A percentile compares a stretch with the other conserved stretches of the same genome.
Conservation (phyloP, 2,888 invertebrate species). For the Apoderus coryli region DNA sequence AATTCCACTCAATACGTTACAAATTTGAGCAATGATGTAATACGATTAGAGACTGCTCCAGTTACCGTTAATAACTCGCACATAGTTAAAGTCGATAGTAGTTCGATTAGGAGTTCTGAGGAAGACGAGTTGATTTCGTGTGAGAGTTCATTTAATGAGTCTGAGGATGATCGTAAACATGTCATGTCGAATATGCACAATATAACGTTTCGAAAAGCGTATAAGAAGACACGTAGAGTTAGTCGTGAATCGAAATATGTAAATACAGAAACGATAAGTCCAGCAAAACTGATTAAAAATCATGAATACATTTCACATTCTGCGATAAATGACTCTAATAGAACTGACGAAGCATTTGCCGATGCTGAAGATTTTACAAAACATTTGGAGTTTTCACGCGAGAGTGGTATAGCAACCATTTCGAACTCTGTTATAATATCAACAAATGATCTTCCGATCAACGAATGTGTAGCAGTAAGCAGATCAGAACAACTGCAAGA, state of each 20-base stretch:
- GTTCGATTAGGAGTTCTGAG: conserved; percentile 8
- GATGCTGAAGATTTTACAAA: conserved; percentile 9
- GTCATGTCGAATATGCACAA: conserved; percentile 13
- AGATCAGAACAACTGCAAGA: conserved; percentile 9
- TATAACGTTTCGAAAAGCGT: conserved; percentile 22
- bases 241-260: too few species aligned
- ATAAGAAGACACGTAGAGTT: conserved; percentile 19
- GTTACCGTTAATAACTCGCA: conserved; percentile 5
- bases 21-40: too few species aligned
- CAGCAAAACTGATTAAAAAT: neutral
- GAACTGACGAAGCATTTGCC: conserved; percentile 1
- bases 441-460: neutral
- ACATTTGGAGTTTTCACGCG: conserved; percentile 17
- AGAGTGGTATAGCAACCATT: conserved; percentile 2
- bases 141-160: conserved; percentile 22
- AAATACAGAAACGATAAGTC: conserved; percentile 2
- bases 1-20: too few species aligned
- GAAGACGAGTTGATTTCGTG: conserved; percentile 13
- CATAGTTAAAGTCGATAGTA: conserved; percentile 4
- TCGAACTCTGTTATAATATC: neutral
- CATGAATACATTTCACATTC: conserved; percentile 1
- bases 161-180: conserved; percentile 18
- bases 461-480: too few species aligned
- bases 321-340: conserved; percentile 6
- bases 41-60: neutral